Evolutionary conservation across 2,113 vertebrate genomes (phyloP), one percentile per base, ranked within the genome.

Genomic region (Aramus guarauna): DNA sequence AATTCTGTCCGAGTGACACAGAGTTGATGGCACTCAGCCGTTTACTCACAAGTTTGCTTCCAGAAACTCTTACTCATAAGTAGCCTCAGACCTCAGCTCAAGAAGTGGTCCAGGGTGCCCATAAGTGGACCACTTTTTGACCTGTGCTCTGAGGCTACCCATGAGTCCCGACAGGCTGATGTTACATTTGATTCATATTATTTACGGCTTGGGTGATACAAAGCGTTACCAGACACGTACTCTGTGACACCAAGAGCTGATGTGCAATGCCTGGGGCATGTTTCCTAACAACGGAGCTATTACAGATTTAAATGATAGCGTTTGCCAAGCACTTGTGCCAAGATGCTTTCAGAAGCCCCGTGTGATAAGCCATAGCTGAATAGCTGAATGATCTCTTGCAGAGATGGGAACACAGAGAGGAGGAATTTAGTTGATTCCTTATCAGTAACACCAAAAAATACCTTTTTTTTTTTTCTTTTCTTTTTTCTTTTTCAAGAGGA

Each of bases 261-360:
- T 21, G 58, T 17, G 58, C 32, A 32, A 2, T 15, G 92, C 94
- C 94, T 60, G 71, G 82, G 92, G 94, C 88, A 14, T 29, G 76
- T 78, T 93, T 87, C 69, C 67, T 87, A 67, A 55, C 88, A 67
- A 55, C 88, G 26, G 69, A 88, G 88, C 90, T 93, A 16, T 85
- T 85, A 71, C 2, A 56, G 88, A 85, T 85, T 93, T 81, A 74
- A 95, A 91, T 8, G 68, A 78, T 12, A 74, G 64, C 84, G 22
- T 95, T 96, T 95, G 52, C 95, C 94, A 50, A 77, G 77, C 69
- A 47, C 88, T 96, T 85, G 37, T 73, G 90, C 73, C 60, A 74
- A 32, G 73, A 91, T 50, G 56, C 72, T 93, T 93, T 94, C 69
- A 82, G 67, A 92, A 94, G 71, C 39, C 39, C 18, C 0, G 0